Conservation (phyloP, 2,797 vertebrate genomes). For the Tympanoctomys barrerae region DNA sequence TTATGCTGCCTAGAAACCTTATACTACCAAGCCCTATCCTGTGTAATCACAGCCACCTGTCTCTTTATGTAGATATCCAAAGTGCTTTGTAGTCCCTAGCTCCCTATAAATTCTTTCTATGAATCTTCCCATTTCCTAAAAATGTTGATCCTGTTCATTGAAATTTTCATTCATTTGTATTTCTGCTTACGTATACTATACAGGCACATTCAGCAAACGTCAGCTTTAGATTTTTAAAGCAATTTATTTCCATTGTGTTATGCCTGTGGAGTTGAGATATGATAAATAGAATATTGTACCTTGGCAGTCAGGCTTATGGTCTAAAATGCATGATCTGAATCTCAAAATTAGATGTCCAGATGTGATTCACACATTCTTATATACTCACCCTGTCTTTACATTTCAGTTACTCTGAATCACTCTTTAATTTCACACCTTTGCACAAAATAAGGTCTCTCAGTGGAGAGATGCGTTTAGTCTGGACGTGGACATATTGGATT, state of each 20-base stretch:
- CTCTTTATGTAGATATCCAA: background rate
- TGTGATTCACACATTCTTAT: background rate
- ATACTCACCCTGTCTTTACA: background rate
- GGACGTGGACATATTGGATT: background rate
- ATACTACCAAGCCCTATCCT: background rate
- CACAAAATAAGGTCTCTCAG: background rate
- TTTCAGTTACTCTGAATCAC: background rate
- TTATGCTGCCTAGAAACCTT: background rate
- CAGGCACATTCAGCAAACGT: background rate
- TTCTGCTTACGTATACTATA: background rate
- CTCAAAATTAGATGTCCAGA: background rate
- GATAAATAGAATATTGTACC: background rate
- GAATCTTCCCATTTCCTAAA: background rate
- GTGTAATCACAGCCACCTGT: background rate
- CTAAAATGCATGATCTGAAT: background rate
- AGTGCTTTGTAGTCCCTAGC: background rate
- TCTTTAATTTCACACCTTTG: background rate
- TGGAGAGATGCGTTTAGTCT: background rate
- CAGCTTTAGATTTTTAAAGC: background rate
- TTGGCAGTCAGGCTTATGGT: background rate
- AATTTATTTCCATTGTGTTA: background rate
- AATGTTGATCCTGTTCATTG: background rate
- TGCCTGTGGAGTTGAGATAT: background rate
- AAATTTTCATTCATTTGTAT: background rate
- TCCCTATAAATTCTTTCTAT: background rate